A percentile compares a stretch with the other conserved stretches of the same genome.
These are phyloP conservation scores for Galeopsomyia nigrocyanea DNA, from an alignment of 2,888 invertebrate species.

Conservation along the genomic window DNA sequence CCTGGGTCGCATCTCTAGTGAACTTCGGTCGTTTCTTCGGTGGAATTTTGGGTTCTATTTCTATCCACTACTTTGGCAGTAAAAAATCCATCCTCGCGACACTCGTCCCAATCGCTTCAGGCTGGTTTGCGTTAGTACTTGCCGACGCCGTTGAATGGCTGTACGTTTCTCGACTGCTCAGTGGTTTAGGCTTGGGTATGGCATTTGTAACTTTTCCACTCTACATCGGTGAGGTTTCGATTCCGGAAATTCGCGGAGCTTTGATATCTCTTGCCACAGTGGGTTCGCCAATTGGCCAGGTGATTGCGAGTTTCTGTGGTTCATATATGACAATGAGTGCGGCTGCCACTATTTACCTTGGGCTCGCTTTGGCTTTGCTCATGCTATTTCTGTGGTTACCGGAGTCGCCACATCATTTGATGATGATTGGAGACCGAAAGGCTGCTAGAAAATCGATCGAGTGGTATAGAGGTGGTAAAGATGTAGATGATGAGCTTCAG, in stretches of 20 bases:
- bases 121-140: conserved; percentile 52
- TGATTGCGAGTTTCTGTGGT: conserved; percentile 57
- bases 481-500: conserved; percentile 35
- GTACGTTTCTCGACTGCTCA: conserved; percentile 50
- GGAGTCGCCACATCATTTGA: conserved; percentile 58
- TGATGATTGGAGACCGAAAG: conserved; percentile 19
- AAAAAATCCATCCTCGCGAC: conserved; percentile 52
- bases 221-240: conserved; percentile 59
- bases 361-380: conserved; percentile 53
- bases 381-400: conserved; percentile 57
- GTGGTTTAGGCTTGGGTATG: conserved; percentile 57
- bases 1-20: conserved; percentile 58
- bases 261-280: conserved; percentile 57
- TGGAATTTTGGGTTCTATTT: conserved; percentile 51
- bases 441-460: conserved; percentile 32
- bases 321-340: conserved; percentile 54
- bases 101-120: conserved; percentile 50
- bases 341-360: conserved; percentile 56
- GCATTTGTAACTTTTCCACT: conserved; percentile 56
- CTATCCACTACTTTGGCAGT: conserved; percentile 51
- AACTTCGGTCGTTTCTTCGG: conserved; percentile 55
- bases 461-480: conserved; percentile 39
- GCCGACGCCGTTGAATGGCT: conserved; percentile 52
- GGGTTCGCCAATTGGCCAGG: conserved; percentile 57
- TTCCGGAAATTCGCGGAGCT: conserved; percentile 60